These are phyloP conservation scores for Hymenochirus boettgeri DNA, from an alignment of 2,113 vertebrate species.

Conservation along the genomic window DNA sequence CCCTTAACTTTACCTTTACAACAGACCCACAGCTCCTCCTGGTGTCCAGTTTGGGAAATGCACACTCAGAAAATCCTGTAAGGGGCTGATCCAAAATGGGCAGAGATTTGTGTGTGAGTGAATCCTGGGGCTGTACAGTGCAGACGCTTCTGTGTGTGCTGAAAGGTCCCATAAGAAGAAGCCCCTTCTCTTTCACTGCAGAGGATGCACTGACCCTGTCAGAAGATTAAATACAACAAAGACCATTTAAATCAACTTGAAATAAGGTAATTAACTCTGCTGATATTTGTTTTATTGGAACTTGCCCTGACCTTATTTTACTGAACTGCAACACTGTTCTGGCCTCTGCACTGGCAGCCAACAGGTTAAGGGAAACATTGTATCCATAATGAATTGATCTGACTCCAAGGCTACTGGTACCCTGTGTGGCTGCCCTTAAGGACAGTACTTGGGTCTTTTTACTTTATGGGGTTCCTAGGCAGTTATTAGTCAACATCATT, in stretches of 20 bases:
- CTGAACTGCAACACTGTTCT: too few relatives aligned
- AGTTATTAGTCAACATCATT: too few relatives aligned
- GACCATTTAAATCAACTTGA: neutral
- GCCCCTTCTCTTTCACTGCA: conserved; percentile 5
- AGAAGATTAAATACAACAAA: neutral
- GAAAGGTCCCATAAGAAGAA: conserved; percentile 24
- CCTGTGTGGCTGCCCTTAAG: too few relatives aligned
- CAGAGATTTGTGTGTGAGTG: conserved; percentile 46
- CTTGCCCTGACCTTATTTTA: too few relatives aligned
- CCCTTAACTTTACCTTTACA: neutral
- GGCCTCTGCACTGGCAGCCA: too few relatives aligned
- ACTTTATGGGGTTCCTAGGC: too few relatives aligned
- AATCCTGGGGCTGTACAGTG: conserved; percentile 37
- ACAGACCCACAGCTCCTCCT: conserved; percentile 26
- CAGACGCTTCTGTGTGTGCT: conserved; percentile 21
- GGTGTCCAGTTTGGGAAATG: neutral
- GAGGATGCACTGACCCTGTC: conserved; percentile 19
- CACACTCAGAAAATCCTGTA: neutral
- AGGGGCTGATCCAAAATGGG: conserved; percentile 18
- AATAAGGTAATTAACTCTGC: conserved; percentile 9
- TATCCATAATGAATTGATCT: too few relatives aligned
- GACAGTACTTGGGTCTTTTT: too few relatives aligned
- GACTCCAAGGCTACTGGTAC: too few relatives aligned
- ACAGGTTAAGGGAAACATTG: too few relatives aligned
- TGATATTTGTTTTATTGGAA: neutral